Evolutionary conservation across 2,888 invertebrate genomes (phyloP).

Genomic region (Meta bourneti): DNA sequence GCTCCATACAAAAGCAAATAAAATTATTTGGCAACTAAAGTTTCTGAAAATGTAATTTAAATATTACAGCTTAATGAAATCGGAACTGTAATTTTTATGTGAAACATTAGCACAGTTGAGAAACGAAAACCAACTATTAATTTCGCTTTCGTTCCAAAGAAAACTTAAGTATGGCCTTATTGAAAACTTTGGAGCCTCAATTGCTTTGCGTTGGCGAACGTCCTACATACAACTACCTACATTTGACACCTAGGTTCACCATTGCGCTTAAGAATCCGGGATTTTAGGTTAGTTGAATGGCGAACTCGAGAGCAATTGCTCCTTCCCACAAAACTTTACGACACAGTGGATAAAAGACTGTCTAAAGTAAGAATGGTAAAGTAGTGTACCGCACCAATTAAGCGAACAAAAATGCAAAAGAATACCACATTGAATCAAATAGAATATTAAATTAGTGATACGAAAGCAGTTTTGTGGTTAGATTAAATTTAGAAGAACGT

Average conservation of each 20-base stretch:
- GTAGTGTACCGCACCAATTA: not conserved
- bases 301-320: not conserved
- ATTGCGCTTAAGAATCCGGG: constrained; percentile 22
- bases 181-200: not conserved
- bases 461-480: not conserved
- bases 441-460: not conserved
- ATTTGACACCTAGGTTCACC: not conserved
- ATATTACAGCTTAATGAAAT: no score
- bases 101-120: no score
- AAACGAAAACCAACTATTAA: not conserved
- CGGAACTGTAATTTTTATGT: no score
- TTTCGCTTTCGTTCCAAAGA: not conserved
- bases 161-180: not conserved
- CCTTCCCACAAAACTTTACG: not conserved
- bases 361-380: no score
- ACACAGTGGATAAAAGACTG: not conserved
- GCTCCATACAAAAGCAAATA: no score
- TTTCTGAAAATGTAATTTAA: no score
- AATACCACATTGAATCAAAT: not conserved
- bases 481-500: no score
- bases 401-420: not conserved
- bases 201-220: constrained; percentile 26
- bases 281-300: constrained; percentile 47
- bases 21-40: no score
- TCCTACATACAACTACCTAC: constrained; percentile 45